Percentiles rank a stretch among this genome's conserved stretches.
phyloP scores from a whole-genome alignment of 2,888 invertebrate genomes.

The Flexamia atlantica region DNA sequence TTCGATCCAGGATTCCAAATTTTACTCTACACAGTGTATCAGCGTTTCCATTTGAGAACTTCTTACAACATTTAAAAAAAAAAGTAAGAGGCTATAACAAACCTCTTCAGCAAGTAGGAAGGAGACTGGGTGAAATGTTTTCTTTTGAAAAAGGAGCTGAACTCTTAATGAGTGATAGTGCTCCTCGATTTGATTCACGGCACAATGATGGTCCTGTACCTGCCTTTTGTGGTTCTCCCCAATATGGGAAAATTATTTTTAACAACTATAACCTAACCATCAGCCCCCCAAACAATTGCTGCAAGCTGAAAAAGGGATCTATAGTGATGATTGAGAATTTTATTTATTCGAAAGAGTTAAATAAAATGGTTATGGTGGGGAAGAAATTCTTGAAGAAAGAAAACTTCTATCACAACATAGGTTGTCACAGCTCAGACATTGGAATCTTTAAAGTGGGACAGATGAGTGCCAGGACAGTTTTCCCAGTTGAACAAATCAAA shows the following conservation, averaged over 20 bases:
- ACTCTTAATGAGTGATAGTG: background rate
- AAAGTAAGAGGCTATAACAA: conserved; percentile 60
- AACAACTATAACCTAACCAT: background rate
- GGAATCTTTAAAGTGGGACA: background rate
- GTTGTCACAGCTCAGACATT: background rate
- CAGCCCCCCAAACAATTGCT: conserved; percentile 19
- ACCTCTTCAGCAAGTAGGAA: conserved; percentile 63
- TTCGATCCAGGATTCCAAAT: conserved; percentile 65
- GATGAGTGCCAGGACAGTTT: background rate
- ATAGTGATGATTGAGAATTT: conserved; percentile 19
- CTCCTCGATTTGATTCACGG: too few relatives aligned
- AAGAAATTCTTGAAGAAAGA: background rate
- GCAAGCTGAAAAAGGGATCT: background rate
- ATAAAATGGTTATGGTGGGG: conserved; percentile 23
- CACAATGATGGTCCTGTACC: conserved; percentile 40
- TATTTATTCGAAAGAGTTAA: conserved; percentile 17
- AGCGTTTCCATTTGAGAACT: conserved; percentile 70
- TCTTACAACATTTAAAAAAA: conserved; percentile 62
- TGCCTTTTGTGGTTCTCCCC: conserved; percentile 17
- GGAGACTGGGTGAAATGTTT: conserved; percentile 24
- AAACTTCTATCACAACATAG: background rate
- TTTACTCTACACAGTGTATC: conserved; percentile 64
- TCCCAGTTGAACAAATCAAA: background rate
- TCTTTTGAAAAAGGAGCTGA: background rate
- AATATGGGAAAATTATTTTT: background rate